Evolutionary conservation across 2,797 vertebrate species (phyloP).

Genomic region (Melopsittacus undulatus): DNA sequence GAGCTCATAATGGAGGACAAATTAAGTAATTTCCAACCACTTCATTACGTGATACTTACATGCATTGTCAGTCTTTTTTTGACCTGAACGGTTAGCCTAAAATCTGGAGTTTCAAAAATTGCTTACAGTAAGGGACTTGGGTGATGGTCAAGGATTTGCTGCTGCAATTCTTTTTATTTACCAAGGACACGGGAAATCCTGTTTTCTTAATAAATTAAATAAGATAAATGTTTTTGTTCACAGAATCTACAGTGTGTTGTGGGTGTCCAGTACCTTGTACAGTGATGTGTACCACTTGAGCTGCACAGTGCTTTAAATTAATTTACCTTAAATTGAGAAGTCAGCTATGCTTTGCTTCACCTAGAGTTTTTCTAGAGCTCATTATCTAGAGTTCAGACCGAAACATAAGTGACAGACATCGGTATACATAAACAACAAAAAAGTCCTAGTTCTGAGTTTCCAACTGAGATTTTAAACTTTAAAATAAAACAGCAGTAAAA

Average conservation of each 20-base stretch:
- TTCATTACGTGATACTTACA: constrained; percentile 15
- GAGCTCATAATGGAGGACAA: constrained; percentile 34
- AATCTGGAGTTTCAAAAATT: constrained; percentile 9
- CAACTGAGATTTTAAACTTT: neutral
- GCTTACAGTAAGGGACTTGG: neutral
- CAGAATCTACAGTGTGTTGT: neutral
- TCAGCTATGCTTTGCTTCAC: neutral
- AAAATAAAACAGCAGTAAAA: neutral
- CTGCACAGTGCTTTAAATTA: neutral
- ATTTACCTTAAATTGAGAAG: neutral
- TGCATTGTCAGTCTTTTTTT: constrained; percentile 10
- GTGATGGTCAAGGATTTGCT: neutral
- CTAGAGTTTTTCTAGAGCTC: neutral
- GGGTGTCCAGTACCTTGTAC: neutral
- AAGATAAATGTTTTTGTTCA: neutral
- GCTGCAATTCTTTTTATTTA: neutral
- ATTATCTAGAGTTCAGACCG: neutral
- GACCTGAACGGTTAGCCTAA: neutral
- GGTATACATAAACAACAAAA: fast-evolving
- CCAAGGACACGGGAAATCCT: neutral
- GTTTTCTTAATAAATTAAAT: neutral
- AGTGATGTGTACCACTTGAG: neutral
- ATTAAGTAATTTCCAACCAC: constrained; percentile 56
- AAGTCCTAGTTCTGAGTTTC: neutral
- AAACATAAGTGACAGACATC: neutral